A percentile compares a stretch with the other conserved stretches of the same genome.
Conservation (phyloP, 2,888 invertebrate species). For the Nysson spinosus region DNA sequence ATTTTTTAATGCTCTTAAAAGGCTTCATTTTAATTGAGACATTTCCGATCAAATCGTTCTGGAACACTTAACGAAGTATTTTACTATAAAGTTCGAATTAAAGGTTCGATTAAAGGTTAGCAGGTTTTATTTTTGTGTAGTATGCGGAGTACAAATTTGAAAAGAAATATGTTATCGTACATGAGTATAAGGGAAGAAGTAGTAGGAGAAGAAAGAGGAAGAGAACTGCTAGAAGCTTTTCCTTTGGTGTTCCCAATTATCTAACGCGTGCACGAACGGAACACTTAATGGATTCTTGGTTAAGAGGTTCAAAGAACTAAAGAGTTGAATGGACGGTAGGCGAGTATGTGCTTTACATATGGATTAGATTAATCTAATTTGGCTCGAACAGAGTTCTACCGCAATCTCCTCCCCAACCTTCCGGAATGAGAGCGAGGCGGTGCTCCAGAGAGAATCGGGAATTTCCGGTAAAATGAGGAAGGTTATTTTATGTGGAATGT, state of each 20-base stretch:
- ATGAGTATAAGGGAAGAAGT: too few species aligned
- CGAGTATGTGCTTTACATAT: constrained; percentile 22
- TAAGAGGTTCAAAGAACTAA: constrained; percentile 38
- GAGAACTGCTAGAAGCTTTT: neutral
- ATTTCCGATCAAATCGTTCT: too few species aligned
- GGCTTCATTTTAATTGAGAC: too few species aligned
- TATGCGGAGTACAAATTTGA: too few species aligned
- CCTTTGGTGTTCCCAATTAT: neutral
- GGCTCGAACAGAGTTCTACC: constrained; percentile 8
- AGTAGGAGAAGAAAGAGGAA: neutral
- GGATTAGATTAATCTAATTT: constrained; percentile 43
- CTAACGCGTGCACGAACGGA: constrained; percentile 5
- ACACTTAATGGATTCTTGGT: constrained; percentile 24
- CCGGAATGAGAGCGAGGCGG: constrained; percentile 14
- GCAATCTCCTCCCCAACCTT: constrained; percentile 13
- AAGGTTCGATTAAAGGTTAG: too few species aligned
- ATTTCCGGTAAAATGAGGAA: constrained; percentile 2
- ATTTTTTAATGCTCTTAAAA: too few species aligned
- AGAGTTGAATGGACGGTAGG: constrained; percentile 32
- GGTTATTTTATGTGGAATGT: neutral
- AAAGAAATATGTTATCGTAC: too few species aligned
- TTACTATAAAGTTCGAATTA: too few species aligned
- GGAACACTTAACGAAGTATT: too few species aligned
- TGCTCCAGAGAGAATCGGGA: neutral
- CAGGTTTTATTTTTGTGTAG: too few species aligned